Evolutionary conservation across 2,888 invertebrate genomes (phyloP), one percentile per base, ranked within the genome.

Genomic region (Acronicta aceris): DNA sequence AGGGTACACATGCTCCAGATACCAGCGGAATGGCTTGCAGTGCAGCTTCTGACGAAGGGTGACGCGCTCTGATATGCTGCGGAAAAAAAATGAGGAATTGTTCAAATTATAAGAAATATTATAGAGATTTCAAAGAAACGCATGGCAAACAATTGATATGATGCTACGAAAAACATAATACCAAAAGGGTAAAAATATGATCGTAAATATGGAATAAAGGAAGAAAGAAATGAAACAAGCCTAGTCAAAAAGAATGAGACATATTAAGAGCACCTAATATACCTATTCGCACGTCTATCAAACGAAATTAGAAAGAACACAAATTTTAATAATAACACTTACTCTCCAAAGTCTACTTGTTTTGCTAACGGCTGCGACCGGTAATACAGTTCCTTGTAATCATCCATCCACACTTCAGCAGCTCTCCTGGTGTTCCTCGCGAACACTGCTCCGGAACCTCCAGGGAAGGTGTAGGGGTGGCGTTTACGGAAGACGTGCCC

Each of bases 371-470:
- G 98, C 74, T 99, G 99, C 1, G 99, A 97, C 59, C 97, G 96
- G 86, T 99, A 99, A 91, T 99, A 99, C 85, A 98, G 98, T 82
- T 98, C 97, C 90, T 99, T 99, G 93, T 98, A 99, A 68, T 99
- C 98, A 86, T 99, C 99, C 99, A 99, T 99, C 99, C 99, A 99
- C 12, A 99, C 99, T 92, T 99, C 99, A 0, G 99, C 99, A 0
- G 99, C 99, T 72, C 99, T 95, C 58, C 99, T 95, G 1, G 99
- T 99, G 92, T 99, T 99, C 85, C 97, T 95, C 0, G 99, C 98
- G 90, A 99, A 99, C 21, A 99, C 99, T 72, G 98, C 98, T 3
- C 99, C 99, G 65, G 98, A 99, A 7, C 99, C 99, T 0, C 97
- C 99, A 0, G 99, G 99, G 95, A 99, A 99, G 40, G 99, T 98